Percentiles rank a stretch among this genome's conserved stretches.
phyloP scores from a whole-genome alignment of 2,888 invertebrate species.

The Chaetogeoica ovagalla region DNA sequence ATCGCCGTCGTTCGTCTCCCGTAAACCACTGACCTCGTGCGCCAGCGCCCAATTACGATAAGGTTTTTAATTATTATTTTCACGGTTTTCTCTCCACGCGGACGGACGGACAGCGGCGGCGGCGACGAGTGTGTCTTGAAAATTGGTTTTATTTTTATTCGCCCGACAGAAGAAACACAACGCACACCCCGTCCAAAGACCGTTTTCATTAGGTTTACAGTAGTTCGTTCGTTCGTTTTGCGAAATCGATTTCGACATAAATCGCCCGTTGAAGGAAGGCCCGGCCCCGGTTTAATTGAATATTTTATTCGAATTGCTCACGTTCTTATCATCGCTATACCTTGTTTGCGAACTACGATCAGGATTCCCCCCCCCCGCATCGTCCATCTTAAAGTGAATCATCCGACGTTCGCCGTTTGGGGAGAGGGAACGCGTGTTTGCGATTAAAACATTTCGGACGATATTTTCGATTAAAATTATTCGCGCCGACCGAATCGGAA shows the following conservation, averaged over 20 bases:
- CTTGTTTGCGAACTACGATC: not conserved
- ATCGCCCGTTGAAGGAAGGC: not conserved
- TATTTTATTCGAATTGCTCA: not conserved
- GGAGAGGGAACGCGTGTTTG: too few species aligned
- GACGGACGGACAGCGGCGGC: too few species aligned
- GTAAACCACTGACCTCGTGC: too few species aligned
- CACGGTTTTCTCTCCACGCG: not conserved
- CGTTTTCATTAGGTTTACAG: constrained; percentile 6
- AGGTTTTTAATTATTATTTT: constrained; percentile 1
- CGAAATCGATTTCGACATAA: not conserved
- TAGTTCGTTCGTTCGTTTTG: not conserved
- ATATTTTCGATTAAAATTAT: too few species aligned
- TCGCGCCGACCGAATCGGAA: too few species aligned
- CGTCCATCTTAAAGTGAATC: too few species aligned
- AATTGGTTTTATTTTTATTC: too few species aligned
- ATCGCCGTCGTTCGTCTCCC: too few species aligned
- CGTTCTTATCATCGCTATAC: not conserved
- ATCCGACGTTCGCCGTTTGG: too few species aligned
- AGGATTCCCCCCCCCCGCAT: not conserved
- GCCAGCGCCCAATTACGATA: not conserved
- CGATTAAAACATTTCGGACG: too few species aligned
- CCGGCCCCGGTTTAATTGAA: not conserved
- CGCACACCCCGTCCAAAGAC: not conserved
- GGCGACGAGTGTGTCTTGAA: not conserved
- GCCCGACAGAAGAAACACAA: not conserved